Conservation (phyloP, 2,888 invertebrate species). For the Hyppa rectilinea region DNA sequence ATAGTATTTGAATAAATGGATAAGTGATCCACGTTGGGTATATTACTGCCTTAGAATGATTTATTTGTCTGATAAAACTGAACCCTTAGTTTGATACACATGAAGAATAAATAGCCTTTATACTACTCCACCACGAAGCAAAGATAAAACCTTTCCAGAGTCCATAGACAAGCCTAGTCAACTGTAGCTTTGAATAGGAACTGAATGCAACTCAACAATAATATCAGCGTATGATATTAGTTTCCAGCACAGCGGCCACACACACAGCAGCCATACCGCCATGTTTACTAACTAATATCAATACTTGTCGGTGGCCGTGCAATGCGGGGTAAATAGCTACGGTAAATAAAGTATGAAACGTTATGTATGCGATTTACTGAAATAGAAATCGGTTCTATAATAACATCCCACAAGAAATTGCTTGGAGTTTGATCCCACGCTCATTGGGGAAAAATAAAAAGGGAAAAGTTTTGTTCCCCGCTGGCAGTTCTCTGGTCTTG, state of each 20-base stretch:
- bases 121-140: no score
- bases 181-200: neutral
- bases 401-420: neutral
- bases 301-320: neutral
- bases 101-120: neutral
- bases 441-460: neutral
- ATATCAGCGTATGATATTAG: neutral
- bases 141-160: neutral
- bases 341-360: neutral
- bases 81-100: neutral
- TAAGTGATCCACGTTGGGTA: constrained; percentile 3
- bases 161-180: no score
- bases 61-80: neutral
- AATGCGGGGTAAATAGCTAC: constrained; percentile 9
- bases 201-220: neutral
- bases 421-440: neutral
- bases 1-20: neutral
- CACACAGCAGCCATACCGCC: neutral
- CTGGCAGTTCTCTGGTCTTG: neutral
- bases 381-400: neutral
- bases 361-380: neutral
- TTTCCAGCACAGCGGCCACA: neutral
- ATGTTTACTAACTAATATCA: constrained; percentile 32
- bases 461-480: neutral
- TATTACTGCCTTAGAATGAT: neutral